Percentiles rank a stretch among this genome's conserved stretches.
Conservation (phyloP, 1,140 invertebrate genomes). For the Philopotamus ludificatus region DNA sequence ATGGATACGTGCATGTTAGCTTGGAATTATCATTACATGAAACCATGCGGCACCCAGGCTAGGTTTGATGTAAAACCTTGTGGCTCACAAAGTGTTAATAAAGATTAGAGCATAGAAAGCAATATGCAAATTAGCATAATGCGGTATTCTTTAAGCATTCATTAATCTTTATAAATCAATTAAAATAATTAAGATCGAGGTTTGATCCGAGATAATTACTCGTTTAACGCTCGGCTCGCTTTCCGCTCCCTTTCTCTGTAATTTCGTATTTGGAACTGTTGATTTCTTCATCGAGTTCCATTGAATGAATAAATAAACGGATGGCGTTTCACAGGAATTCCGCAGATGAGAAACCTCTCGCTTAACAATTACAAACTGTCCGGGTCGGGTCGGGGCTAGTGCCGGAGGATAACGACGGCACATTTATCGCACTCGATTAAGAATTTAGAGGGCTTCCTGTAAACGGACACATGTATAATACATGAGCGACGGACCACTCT, state of each 20-base stretch:
- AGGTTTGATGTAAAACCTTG: too few relatives aligned
- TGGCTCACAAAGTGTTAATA: too few relatives aligned
- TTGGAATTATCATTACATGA: too few relatives aligned
- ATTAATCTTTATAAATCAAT: too few relatives aligned
- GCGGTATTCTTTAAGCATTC: too few relatives aligned
- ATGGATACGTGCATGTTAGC: too few relatives aligned
- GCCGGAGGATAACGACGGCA: background rate
- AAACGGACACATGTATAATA: background rate
- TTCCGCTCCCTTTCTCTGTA: background rate
- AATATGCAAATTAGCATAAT: too few relatives aligned
- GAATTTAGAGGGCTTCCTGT: background rate
- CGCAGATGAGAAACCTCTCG: background rate
- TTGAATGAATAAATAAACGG: background rate
- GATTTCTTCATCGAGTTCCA: background rate
- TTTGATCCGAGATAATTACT: too few relatives aligned
- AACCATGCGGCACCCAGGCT: too few relatives aligned
- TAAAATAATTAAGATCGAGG: too few relatives aligned
- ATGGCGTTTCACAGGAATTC: background rate
- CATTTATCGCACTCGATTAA: background rate
- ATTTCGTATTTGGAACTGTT: background rate
- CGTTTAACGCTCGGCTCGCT: background rate
- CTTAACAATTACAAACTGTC: background rate
- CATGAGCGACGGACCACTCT: too few relatives aligned
- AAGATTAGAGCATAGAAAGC: too few relatives aligned
- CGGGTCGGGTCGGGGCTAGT: background rate